Base-by-base conservation (phyloP, 2,113 vertebrate genomes). In the Notothenia coriiceps region DNA sequence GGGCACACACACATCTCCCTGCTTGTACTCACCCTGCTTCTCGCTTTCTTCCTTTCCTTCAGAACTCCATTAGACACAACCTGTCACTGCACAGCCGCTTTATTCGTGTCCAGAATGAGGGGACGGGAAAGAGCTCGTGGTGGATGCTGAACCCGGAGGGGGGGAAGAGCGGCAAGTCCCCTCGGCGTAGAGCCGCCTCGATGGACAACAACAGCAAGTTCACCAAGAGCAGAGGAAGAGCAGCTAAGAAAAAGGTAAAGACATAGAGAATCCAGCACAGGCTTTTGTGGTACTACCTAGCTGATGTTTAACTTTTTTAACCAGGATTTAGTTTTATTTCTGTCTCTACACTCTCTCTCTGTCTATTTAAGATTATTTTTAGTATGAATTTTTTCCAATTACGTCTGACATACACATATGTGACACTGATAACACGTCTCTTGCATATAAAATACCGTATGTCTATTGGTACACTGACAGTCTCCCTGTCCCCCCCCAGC, bases 201-300 rank as follows among this genome's bases (percentile, higher is more conserved):
- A 99, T 99, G 98, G 98, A 99, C 95, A 99, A 99, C 95, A 99
- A 98, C 94, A 98, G 98, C 94, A 99, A 99, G 89, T 98, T 99
- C 89, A 95, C 96, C 46, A 99, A 99, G 93, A 99, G 98, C 93
- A 95, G 97, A 85, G 98, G 98, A 65, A 95, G 98, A 77, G 98
- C 98, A 4, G 97, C 98, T 47, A 99, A 99, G 96, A 99, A 99
- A 90, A 99, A 99, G 94, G 97, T 95, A 88, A 51, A 11, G 1
- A 3, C 2, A 15, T 0, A 11, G n/a, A 60, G 1, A 13, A 66
- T n/a, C 18, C 4, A 7, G 10, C 15, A 2, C 1, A 43, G 33
- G 11, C 10, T 33, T 12, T n/a, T 43, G 10, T 25, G 13, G 35
- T 59, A 20, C 33, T 25, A 50, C 8, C 64, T 1, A 14, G 2